Base-by-base conservation (phyloP, 2,113 vertebrate genomes). In the Coptodon rendalli region DNA sequence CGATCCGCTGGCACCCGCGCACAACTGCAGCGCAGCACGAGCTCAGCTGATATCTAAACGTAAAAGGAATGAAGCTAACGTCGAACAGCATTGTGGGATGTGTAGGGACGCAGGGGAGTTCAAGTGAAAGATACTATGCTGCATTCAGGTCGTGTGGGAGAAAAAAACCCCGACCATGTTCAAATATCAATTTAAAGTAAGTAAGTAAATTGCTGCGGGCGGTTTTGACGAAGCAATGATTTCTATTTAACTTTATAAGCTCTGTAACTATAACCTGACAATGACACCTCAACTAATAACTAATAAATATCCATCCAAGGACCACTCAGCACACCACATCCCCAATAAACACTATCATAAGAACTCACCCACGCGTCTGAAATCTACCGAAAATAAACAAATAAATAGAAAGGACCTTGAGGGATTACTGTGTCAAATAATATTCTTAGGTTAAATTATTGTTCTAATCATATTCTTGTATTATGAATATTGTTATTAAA, bases 81-180 rank as follows among this genome's bases (percentile, higher is more conserved):
- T 80, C 95, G 96, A 89, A 93, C 57, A 53, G 96, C 81, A 96
- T 96, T 96, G 59, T 96, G 96, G 96, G 96, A 96, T 91, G 89
- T 61, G 73, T 54, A 29, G 83, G 83, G 84, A 87, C 40, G 83
- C 86, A 24, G 90, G 61, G 73, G 82, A 53, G 87, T 76, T 84
- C 78, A 73, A 5, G 31, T 52, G 63, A 17, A 83, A 84, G 48
- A 78, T 53, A 54, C 76, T 43, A 36, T 57, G 84, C 16, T 73
- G 84, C 83, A 84, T 91, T 89, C 57, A 88, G 0, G 87, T 81
- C 11, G 22, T 34, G 87, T 85, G 45, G 91, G 91, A 83, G 29
- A 71, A 86, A 80, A 76, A 40, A 73, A 1, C 0, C 4, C 16
- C 61, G 34, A 68, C 19, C 61, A 38, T 38, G 61, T 68, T 68